Conservation (phyloP, 2,888 invertebrate genomes). For the Adelphocoris suturalis region DNA sequence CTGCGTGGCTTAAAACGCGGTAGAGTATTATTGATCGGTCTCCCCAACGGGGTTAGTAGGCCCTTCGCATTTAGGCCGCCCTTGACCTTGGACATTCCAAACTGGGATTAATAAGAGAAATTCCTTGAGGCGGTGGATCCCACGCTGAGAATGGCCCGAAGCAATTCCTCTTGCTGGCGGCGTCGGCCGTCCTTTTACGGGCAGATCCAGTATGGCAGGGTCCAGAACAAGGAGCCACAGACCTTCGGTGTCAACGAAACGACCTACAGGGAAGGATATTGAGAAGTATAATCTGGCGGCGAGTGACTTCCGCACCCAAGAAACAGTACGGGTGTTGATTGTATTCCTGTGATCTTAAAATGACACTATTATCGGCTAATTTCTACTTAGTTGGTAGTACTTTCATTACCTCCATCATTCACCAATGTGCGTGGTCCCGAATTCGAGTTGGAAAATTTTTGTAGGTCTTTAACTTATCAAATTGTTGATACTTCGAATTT, state of each 20-base stretch:
- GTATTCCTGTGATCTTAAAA: too few species aligned
- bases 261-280: not conserved
- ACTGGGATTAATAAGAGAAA: conserved; percentile 46
- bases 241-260: not conserved
- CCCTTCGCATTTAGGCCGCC: conserved; percentile 25
- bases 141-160: conserved; percentile 3
- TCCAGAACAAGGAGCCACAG: conserved; percentile 20
- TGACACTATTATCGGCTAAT: too few species aligned
- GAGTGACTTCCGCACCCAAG: not conserved
- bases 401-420: too few species aligned
- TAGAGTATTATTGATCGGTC: not conserved
- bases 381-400: too few species aligned
- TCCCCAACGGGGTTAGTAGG: conserved; percentile 39
- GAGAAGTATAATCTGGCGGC: not conserved
- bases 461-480: too few species aligned
- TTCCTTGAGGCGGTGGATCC: conserved; percentile 13
- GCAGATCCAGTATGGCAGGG: not conserved
- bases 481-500: too few species aligned
- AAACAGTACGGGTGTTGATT: not conserved
- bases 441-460: too few species aligned
- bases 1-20: not conserved
- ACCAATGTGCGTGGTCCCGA: too few species aligned
- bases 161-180: not conserved
- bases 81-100: conserved; percentile 37
- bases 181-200: conserved; percentile 1